Evolutionary conservation across 2,888 invertebrate species (phyloP).

Genomic region (Agrilus biguttatus): DNA sequence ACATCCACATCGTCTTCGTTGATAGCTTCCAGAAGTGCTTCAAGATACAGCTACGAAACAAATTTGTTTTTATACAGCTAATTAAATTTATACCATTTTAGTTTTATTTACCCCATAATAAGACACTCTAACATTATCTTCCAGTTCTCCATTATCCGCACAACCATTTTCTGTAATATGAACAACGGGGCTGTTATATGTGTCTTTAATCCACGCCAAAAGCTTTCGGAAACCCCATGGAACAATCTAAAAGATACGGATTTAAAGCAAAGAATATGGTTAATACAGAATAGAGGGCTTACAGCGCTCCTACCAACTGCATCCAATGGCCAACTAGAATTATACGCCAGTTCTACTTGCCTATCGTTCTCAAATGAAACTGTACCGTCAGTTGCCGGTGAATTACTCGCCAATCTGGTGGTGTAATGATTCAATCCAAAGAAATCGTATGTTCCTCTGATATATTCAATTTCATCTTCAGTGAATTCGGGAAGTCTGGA

Average conservation of each 20-base stretch:
- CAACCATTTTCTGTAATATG: conserved; percentile 49
- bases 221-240: conserved; percentile 44
- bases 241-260: conserved; percentile 19
- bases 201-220: conserved; percentile 29
- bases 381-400: background rate
- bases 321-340: conserved; percentile 28
- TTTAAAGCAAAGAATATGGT: too few relatives aligned
- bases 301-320: too few relatives aligned
- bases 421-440: conserved; percentile 37
- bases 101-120: conserved; percentile 4
- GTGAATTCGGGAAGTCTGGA: conserved; percentile 44
- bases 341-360: conserved; percentile 27
- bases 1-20: conserved; percentile 32
- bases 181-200: conserved; percentile 35
- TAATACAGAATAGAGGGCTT: too few relatives aligned
- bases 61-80: background rate
- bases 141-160: conserved; percentile 21
- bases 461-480: conserved; percentile 28
- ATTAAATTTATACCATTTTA: background rate
- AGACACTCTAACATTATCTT: background rate
- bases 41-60: conserved; percentile 13
- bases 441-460: conserved; percentile 35
- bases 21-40: conserved; percentile 14
- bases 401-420: conserved; percentile 8
- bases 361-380: conserved; percentile 18